Evolutionary conservation across 2,113 vertebrate species (phyloP), one percentile per base, ranked within the genome.

Genomic region (Tragulus kanchil): DNA sequence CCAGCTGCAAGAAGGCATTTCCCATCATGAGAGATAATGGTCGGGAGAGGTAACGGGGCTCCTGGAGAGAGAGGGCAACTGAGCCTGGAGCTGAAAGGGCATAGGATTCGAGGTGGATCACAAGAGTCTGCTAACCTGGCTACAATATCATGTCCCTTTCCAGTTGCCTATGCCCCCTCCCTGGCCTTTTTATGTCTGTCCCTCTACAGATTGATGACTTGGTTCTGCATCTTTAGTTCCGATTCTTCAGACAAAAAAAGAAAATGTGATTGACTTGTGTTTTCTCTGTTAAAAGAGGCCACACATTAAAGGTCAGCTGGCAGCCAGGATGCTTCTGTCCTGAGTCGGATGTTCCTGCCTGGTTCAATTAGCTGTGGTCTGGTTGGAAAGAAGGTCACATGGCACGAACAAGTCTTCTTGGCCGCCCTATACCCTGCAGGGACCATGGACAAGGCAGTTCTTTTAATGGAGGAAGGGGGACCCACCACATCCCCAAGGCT

Each of bases 211-310:
- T 26, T 50, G 31, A 50, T 69, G 79, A 79, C 56, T 89, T 65
- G n/a, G 21, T 31, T 94, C 75, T 83, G 21, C 56, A 85, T 86
- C n/a, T 65, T 89, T 56, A 73, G 45, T 88, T 90, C 88, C 81
- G 12, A 81, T 87, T 82, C 58, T 28, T 95, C 31, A 23, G 62
- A 54, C 19, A 48, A 28, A 73, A 58, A 25, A 73, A 58, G 21
- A 12, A 15, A 45, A 31, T 62, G 36, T 50, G 48, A 26, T 81
- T 71, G 90, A 75, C 25, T 90, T 6, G 13, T 42, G 16, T 87
- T 94, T 96, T n/a, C 45, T 73, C 67, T 89, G 52, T 75, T 59
- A 75, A 59, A 19, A 85, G 78, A 28, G 14, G 25, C 13, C 8
- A 3, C 8, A 13, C 15, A 79, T 87, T 48, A 56, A 4, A 42